These are phyloP conservation scores for Aleadryas rufinucha DNA, from an alignment of 2,113 vertebrate species.

Conservation along the genomic window DNA sequence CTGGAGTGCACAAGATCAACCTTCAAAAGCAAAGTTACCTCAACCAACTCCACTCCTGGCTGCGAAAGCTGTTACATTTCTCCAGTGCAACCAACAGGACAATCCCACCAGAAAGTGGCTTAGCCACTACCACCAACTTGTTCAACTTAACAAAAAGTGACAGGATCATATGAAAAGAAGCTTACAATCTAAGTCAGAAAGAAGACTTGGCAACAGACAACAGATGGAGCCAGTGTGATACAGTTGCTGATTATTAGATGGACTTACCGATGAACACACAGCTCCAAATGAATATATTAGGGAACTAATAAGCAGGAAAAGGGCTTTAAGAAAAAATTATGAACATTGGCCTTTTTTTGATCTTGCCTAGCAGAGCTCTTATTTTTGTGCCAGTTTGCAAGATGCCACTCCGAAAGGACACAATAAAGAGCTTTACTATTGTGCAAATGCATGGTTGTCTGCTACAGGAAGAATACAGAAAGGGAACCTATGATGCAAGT, in stretches of 20 bases:
- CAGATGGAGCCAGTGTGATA: conserved; percentile 23
- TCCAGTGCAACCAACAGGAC: neutral
- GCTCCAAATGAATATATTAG: neutral
- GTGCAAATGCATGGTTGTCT: neutral
- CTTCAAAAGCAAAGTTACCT: neutral
- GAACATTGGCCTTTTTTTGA: neutral
- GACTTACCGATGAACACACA: neutral
- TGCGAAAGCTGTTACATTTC: neutral
- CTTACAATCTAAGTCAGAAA: conserved; percentile 27
- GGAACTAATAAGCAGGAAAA: neutral
- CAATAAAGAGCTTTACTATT: neutral
- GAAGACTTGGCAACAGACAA: conserved; percentile 22
- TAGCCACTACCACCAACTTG: neutral
- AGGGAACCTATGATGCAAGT: conserved; percentile 29
- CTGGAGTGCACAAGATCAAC: neutral
- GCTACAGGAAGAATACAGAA: conserved; percentile 8
- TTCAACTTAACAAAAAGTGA: conserved; percentile 20
- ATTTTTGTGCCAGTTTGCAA: neutral
- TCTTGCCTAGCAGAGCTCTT: neutral
- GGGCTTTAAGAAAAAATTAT: neutral
- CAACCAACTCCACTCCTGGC: neutral
- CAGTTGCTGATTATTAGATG: neutral
- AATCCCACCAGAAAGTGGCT: neutral
- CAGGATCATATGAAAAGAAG: conserved; percentile 8
- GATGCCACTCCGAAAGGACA: neutral